Evolutionary conservation across 2,888 invertebrate species (phyloP).

Genomic region (Metacarcinus magister): DNA sequence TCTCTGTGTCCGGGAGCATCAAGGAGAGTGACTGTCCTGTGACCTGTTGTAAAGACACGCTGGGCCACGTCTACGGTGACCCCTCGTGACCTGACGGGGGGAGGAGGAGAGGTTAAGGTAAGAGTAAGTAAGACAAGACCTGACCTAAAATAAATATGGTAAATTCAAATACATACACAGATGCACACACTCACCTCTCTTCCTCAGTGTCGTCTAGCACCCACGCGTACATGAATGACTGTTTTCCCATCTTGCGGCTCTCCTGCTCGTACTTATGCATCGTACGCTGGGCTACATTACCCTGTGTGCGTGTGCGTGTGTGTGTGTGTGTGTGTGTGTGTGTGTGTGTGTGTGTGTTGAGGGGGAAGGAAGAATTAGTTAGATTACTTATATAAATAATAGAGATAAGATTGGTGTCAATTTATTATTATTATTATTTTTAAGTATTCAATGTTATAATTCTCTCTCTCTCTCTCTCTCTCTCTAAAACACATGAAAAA

Average conservation of each 20-base stretch:
- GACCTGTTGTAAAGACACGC: slow-evolving; percentile 94
- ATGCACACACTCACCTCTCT: slow-evolving; percentile 88
- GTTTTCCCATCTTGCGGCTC: slow-evolving; percentile 98
- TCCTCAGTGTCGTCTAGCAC: slow-evolving; percentile 99
- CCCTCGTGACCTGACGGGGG: slow-evolving; percentile 90
- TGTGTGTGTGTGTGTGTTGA: too few relatives aligned
- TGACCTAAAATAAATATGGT: too few relatives aligned
- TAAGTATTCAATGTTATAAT: too few relatives aligned
- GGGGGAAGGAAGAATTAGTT: too few relatives aligned
- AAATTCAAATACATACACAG: not conserved
- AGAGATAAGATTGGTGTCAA: too few relatives aligned
- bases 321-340: too few relatives aligned
- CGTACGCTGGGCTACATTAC: slow-evolving; percentile 93
- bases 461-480: too few relatives aligned
- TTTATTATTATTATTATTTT: too few relatives aligned
- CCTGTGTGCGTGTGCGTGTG: slow-evolving; percentile 85
- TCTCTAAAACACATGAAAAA: too few relatives aligned
- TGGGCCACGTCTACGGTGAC: slow-evolving; percentile 99
- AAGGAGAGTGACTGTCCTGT: slow-evolving; percentile 91
- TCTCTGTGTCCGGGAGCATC: slow-evolving; percentile 99
- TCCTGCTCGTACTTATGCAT: slow-evolving; percentile 99
- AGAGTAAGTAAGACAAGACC: too few relatives aligned
- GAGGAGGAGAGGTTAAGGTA: not conserved
- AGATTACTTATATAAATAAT: too few relatives aligned
- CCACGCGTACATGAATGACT: slow-evolving; percentile 99